phyloP scores from a whole-genome alignment of 2,113 vertebrate genomes.

The Ceyx margarethae region DNA sequence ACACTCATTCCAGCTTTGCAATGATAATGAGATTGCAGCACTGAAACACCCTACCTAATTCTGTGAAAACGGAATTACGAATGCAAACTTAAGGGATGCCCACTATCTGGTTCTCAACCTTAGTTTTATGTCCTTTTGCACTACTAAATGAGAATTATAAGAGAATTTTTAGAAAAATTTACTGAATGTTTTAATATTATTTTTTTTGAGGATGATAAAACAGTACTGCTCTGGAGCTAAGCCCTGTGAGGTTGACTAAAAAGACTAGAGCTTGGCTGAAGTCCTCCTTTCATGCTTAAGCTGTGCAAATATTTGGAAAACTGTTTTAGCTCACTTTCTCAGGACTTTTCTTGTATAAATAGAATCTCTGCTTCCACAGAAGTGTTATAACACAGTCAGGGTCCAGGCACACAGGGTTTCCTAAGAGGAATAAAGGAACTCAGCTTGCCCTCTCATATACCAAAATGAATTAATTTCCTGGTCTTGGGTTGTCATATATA shows the following conservation, averaged over 20 bases:
- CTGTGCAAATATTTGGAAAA: slow-evolving; percentile 17
- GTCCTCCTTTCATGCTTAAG: not conserved
- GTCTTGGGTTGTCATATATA: not conserved
- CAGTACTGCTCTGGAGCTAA: not conserved
- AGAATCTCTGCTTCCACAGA: not conserved
- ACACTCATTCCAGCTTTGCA: not conserved
- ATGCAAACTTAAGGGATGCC: not conserved
- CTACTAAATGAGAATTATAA: not conserved
- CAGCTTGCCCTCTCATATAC: not conserved
- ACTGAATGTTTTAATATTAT: not conserved
- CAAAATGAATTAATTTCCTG: not conserved
- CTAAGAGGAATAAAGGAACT: not conserved
- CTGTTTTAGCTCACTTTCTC: slow-evolving; percentile 20
- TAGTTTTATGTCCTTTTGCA: not conserved
- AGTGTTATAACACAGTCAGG: not conserved
- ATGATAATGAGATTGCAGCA: not conserved
- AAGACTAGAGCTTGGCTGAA: not conserved
- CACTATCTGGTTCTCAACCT: not conserved
- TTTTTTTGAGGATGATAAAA: slow-evolving; percentile 1
- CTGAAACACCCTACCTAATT: not conserved
- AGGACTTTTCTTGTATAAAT: not conserved
- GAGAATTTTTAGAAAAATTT: not conserved
- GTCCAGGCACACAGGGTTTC: not conserved
- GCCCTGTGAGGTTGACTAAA: not conserved
- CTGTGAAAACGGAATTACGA: not conserved